Percentiles rank a stretch among this genome's conserved stretches.
Evolutionary conservation across 2,113 vertebrate genomes (phyloP).

Genomic region (Syngnathoides biaculeatus): DNA sequence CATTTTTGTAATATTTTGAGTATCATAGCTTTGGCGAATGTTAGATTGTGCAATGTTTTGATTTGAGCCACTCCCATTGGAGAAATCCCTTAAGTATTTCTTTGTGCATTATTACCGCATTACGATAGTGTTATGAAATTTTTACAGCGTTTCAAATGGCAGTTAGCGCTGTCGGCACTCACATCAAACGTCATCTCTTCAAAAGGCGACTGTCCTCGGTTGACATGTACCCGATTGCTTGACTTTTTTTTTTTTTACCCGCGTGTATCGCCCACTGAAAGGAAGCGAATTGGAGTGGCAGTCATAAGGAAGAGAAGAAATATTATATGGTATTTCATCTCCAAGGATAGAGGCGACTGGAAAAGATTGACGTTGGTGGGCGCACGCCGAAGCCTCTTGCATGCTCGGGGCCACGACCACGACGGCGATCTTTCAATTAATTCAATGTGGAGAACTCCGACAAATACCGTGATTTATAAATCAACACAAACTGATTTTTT

Average conservation of each 20-base stretch:
- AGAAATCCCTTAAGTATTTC: no score
- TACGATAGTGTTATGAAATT: no score
- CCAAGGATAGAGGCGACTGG: conserved; percentile 32
- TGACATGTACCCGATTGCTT: neutral
- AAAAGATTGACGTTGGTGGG: conserved; percentile 30
- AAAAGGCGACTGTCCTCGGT: conserved; percentile 29
- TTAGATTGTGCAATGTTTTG: no score
- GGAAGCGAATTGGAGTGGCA: neutral
- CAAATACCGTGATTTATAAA: neutral
- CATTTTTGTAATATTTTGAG: no score
- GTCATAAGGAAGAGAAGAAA: conserved; percentile 14
- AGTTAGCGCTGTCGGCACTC: conserved; percentile 12
- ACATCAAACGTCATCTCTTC: conserved; percentile 36
- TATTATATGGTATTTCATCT: conserved; percentile 55
- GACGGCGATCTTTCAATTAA: neutral
- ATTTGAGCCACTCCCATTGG: no score
- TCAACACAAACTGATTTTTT: no score
- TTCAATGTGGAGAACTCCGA: conserved; percentile 1
- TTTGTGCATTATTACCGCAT: no score
- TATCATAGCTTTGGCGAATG: no score
- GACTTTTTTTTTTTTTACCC: conserved; percentile 23
- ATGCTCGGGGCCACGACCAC: neutral
- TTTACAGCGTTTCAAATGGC: neutral
- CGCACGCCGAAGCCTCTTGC: conserved; percentile 23
- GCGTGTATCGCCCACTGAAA: conserved; percentile 11